These are phyloP conservation scores for Siderastrea siderea DNA, from an alignment of 92 coral and sea anemone genomes.

Conservation along the genomic window DNA sequence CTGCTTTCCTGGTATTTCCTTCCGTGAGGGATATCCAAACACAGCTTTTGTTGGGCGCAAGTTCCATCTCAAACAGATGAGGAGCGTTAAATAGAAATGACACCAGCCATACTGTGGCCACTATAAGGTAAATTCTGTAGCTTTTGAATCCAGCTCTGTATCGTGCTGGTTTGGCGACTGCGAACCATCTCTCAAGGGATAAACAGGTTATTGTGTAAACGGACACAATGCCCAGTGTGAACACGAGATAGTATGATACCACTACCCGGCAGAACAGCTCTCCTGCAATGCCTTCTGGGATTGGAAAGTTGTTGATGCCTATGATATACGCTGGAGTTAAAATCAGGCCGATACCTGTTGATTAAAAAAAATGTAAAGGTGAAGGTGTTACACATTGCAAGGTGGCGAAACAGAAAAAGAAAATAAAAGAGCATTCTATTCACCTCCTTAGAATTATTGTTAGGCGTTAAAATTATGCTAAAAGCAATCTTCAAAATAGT, in stretches of 20 bases:
- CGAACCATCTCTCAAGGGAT: slow-evolving; percentile 88
- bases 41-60: slow-evolving; percentile 46
- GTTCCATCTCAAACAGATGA: slow-evolving; percentile 76
- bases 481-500: no score
- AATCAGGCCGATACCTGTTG: slow-evolving; percentile 76
- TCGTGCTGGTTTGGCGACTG: slow-evolving; percentile 78
- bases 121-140: slow-evolving; percentile 34
- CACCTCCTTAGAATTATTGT: no score
- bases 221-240: slow-evolving; percentile 87
- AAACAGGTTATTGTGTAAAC: slow-evolving; percentile 82
- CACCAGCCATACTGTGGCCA: slow-evolving; percentile 65
- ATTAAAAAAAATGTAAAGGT: background rate
- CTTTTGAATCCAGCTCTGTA: slow-evolving; percentile 76
- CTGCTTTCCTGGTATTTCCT: slow-evolving; percentile 50
- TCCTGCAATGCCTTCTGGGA: slow-evolving; percentile 87
- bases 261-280: slow-evolving; percentile 89
- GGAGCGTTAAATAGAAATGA: slow-evolving; percentile 78
- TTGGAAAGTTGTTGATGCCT: slow-evolving; percentile 76
- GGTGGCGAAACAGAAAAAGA: no score
- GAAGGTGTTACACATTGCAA: no score
- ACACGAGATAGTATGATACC: slow-evolving; percentile 81
- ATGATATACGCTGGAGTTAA: slow-evolving; percentile 80
- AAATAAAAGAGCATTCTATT: no score
- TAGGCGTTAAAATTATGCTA: no score
- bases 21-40: slow-evolving; percentile 69